Percentiles rank a stretch among this genome's conserved stretches.
Conservation (phyloP, 2,113 vertebrate species). For the Notarius quadriscutis region DNA sequence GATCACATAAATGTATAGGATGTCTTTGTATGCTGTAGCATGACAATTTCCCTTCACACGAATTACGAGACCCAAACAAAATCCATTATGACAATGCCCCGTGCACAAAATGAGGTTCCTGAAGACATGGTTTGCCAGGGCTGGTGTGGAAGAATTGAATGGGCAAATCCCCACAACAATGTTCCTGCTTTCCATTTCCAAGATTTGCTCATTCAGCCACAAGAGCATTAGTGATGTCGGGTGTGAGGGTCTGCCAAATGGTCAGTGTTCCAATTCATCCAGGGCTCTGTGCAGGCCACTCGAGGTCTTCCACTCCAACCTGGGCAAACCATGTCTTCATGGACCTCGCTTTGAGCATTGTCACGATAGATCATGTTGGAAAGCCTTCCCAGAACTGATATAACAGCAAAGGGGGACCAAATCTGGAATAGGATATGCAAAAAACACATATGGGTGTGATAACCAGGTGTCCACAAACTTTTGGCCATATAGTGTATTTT, state of each 20-base stretch:
- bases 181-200: neutral
- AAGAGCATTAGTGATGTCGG: no score
- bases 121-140: neutral
- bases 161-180: neutral
- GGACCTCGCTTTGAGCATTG: no score
- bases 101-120: neutral
- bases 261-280: no score
- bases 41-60: no score
- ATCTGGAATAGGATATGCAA: neutral
- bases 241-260: no score
- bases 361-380: no score
- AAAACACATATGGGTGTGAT: neutral
- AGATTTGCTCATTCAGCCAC: no score
- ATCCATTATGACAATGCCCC: neutral
- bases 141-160: neutral
- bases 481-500: neutral
- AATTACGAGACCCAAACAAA: neutral
- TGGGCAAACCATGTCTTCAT: no score
- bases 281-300: no score
- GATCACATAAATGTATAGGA: no score
- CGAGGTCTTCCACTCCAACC: no score
- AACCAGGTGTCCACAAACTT: neutral
- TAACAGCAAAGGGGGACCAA: neutral
- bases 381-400: neutral
- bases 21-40: no score